Evolutionary conservation across 2,888 invertebrate genomes (phyloP).

Genomic region (Dysmachus trigonus): DNA sequence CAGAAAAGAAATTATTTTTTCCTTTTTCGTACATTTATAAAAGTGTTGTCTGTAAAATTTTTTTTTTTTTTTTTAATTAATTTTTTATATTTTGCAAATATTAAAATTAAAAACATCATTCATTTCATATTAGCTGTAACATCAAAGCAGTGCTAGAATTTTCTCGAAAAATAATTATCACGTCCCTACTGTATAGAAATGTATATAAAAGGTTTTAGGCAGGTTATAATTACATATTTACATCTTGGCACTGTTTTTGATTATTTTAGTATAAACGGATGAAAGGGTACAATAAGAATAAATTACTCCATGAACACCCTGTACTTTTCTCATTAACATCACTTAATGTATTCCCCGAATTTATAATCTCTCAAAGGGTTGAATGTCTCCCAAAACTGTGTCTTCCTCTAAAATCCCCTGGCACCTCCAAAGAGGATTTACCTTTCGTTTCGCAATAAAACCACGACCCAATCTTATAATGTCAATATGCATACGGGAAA

Average conservation of each 20-base stretch:
- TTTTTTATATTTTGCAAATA: too few relatives aligned
- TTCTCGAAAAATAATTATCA: not conserved
- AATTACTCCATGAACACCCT: not conserved
- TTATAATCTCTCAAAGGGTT: not conserved
- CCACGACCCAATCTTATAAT: not conserved
- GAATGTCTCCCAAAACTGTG: not conserved
- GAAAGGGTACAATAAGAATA: not conserved
- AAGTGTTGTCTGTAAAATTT: too few relatives aligned
- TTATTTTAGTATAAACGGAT: not conserved
- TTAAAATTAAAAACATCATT: too few relatives aligned
- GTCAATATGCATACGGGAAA: not conserved
- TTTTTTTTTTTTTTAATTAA: too few relatives aligned
- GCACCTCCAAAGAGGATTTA: not conserved
- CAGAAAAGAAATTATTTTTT: too few relatives aligned
- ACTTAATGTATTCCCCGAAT: not conserved
- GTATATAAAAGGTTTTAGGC: not conserved
- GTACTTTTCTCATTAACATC: not conserved
- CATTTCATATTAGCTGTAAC: too few relatives aligned
- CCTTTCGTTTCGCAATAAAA: not conserved
- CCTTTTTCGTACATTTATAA: too few relatives aligned
- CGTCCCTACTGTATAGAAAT: not conserved
- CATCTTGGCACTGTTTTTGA: not conserved
- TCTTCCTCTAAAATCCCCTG: not conserved
- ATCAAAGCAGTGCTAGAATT: not conserved
- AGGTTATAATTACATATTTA: not conserved